These are phyloP conservation scores for Bombus huntii DNA, from an alignment of 1,140 invertebrate genomes.

Conservation along the genomic window DNA sequence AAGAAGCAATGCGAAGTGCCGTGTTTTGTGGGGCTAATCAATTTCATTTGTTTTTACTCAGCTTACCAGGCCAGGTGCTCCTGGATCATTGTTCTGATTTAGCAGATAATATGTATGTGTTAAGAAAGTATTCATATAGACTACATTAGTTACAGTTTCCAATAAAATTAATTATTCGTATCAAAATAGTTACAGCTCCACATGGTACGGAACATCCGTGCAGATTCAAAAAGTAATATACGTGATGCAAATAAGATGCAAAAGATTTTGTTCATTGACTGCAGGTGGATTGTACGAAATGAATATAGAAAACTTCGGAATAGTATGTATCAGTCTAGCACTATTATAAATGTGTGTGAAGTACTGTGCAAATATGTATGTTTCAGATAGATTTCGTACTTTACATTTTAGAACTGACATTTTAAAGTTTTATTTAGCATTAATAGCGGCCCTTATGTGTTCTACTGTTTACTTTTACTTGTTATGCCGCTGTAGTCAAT, in stretches of 20 bases:
- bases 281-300: conserved; percentile 16
- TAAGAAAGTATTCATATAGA: neutral
- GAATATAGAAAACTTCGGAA: conserved; percentile 22
- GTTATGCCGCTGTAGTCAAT: no score
- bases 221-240: neutral
- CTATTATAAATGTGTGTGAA: neutral
- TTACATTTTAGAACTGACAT: no score
- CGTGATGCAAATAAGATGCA: neutral
- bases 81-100: neutral
- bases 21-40: neutral
- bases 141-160: fast-evolving
- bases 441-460: no score
- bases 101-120: neutral
- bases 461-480: no score
- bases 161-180: no score
- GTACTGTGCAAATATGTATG: no score
- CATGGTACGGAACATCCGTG: neutral
- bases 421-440: no score
- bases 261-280: neutral
- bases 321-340: neutral
- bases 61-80: neutral
- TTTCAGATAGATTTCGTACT: no score
- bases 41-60: neutral
- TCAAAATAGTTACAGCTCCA: neutral
- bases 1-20: neutral